Base-by-base conservation (phyloP, 2,888 invertebrate species). In the Oscheius sp. region DNA sequence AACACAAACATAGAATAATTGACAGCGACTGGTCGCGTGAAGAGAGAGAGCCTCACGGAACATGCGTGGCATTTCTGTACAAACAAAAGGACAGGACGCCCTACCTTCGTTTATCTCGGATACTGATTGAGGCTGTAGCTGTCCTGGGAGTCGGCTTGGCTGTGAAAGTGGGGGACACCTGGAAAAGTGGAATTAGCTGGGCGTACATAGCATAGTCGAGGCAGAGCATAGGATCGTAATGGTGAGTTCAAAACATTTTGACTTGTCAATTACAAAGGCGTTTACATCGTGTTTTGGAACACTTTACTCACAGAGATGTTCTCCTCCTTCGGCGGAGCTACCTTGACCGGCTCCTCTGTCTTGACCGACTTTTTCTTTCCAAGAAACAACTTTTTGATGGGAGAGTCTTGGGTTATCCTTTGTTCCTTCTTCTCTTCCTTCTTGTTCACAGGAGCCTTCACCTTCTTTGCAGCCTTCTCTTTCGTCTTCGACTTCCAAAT, bases 401-500 rank as follows among this genome's bases (percentile, higher is more conserved):
- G 72, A 32, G 51, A 55, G 35, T 63, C 57, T 35, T 72, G 55
- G 1, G 51, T 63, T 11, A 70, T 70, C 48, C 59, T 58, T 32
- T 70, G 70, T 35, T 62, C 63, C 37, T 72, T 72, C 37, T 62
- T 63, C 72, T 72, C 72, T 51, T 48, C n/a, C 55, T 72, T 60
- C 47, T 72, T 72, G 10, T 60, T 62, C 13, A 62, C 55, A 9
- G 57, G 57, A 29, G 48, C 57, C 53, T 76, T 79, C 50, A 76
- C 5, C 33, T 70, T 71, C 60, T 76, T 80, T 50, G 66, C 70
- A 5, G 59, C 48, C 13, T 70, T 73, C 48, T 73, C 79, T 37
- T 55, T 10, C 2, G 42, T 35, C 35, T 70, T 72, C 7, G 66
- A 29, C 10, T 73, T 73, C 73, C 75, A 53, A 0, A 74, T 72